Base-by-base conservation (phyloP, 2,888 invertebrate genomes). In the Dorcus hopei region DNA sequence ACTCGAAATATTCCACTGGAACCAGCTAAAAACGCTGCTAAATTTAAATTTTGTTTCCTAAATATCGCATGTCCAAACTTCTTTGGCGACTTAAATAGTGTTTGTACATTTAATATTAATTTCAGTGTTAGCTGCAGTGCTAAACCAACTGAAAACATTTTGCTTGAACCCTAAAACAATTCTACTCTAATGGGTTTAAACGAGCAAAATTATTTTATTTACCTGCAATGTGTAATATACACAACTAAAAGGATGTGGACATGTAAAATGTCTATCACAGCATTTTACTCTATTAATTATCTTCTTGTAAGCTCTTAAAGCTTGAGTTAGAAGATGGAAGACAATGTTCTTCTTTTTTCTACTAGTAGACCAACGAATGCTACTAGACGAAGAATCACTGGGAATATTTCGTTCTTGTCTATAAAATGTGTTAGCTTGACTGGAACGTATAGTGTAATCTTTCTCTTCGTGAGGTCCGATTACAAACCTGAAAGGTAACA, bases 1-100 rank as follows among this genome's bases (percentile, higher is more conserved):
- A 89, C 90, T 79, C 86, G 85, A 72, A 85, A 90, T 40, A 87
- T 71, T 49, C 85, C 85, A 4, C 86, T 82, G 72, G 88, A 90
- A 64, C 85, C 84, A 49, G 88, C 90, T 65, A 91, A 78, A 71
- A 89, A 90, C 50, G 83, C 74, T 41, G 87, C 90, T 61, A 90
- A 74, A 65, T 85, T 83, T 6, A 88, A 71, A 26, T 82, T 85
- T 60, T 81, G 80, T 62, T 74, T 81, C 65, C 80, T 82, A 49
- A 85, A 81, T 45, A 88, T 72, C 16, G 82, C 78, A 47, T 78
- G 79, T 48, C 79, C 79, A 56, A 86, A 73, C 38, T 78, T 70
- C 64, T 79, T 77, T 11, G 85, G 84, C 42, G 82, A 82, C 33
- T 76, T 78, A 3, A 83, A 62, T 57, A 88, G 75, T 67, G 77